These are phyloP conservation scores for Rhinella marina DNA, from an alignment of 2,797 vertebrate species.

Conservation along the genomic window DNA sequence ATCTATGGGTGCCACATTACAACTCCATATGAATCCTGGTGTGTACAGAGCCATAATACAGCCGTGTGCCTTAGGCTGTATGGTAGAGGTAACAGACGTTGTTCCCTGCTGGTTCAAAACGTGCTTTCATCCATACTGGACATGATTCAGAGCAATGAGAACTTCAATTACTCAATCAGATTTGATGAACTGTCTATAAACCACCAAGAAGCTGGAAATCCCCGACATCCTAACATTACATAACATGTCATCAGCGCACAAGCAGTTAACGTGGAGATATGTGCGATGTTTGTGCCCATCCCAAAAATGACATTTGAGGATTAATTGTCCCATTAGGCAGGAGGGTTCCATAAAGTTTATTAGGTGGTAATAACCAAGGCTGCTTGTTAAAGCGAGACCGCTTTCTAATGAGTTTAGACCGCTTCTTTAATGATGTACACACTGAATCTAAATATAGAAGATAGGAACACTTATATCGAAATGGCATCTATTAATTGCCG, in stretches of 20 bases:
- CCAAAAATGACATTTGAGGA: constrained; percentile 37
- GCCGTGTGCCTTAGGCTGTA: neutral
- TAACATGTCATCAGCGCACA: neutral
- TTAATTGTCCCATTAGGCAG: constrained; percentile 44
- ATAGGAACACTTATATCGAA: constrained; percentile 10
- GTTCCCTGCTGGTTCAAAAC: neutral
- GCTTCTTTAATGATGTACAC: constrained; percentile 14
- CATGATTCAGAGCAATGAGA: neutral
- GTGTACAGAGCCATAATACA: neutral
- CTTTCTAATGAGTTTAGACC: constrained; percentile 34
- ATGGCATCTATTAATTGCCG: neutral
- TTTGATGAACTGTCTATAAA: neutral
- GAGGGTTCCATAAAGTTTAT: constrained; percentile 42
- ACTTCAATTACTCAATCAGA: constrained; percentile 5
- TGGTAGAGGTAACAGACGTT: neutral
- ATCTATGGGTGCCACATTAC: neutral
- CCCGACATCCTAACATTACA: neutral
- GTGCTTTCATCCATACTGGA: constrained; percentile 32
- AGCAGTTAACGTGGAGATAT: constrained; percentile 31
- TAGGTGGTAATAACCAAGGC: constrained; percentile 38
- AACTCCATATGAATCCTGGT: neutral
- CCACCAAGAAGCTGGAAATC: constrained; percentile 1
- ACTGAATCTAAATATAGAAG: constrained; percentile 26
- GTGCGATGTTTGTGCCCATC: constrained; percentile 1
- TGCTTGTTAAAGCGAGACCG: constrained; percentile 16